Conservation (phyloP, 2,888 invertebrate genomes). For the Cataglyphis altisquamis region DNA sequence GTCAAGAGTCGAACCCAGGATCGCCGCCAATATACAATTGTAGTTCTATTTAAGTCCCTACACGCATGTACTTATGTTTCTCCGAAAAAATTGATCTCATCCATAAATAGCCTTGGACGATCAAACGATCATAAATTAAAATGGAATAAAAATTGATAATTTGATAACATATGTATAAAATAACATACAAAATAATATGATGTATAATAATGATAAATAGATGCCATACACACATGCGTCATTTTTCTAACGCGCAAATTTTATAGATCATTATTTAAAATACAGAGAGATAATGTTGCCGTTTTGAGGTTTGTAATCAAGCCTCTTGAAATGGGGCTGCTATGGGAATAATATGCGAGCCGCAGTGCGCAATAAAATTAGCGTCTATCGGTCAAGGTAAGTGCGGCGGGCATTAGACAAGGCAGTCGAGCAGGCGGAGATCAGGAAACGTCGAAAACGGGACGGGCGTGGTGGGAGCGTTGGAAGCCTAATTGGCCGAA, state of each 20-base stretch:
- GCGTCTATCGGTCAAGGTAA: constrained; percentile 84
- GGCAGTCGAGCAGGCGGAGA: constrained; percentile 25
- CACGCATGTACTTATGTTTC: not conserved
- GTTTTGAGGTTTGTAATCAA: constrained; percentile 12
- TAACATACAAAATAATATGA: not conserved
- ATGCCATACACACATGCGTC: not conserved
- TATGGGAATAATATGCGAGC: constrained; percentile 59
- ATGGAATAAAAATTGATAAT: no score
- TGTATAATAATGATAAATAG: no score
- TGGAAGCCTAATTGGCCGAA: constrained; percentile 85
- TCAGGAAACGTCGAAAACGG: constrained; percentile 46
- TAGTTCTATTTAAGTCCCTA: constrained; percentile 75
- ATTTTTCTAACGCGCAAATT: constrained; percentile 15
- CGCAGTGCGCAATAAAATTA: constrained; percentile 78
- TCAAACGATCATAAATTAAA: no score
- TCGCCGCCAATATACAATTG: constrained; percentile 59
- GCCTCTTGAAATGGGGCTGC: not conserved
- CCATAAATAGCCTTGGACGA: not conserved
- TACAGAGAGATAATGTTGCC: constrained; percentile 23
- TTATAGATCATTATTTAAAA: constrained; percentile 35
- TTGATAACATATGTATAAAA: not conserved
- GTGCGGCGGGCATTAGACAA: constrained; percentile 82
- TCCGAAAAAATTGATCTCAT: constrained; percentile 14
- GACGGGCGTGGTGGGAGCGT: constrained; percentile 62
- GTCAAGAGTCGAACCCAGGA: constrained; percentile 81